A percentile compares a stretch with the other conserved stretches of the same genome.
Conservation (phyloP, 2,113 vertebrate species). For the Athene cunicularia region DNA sequence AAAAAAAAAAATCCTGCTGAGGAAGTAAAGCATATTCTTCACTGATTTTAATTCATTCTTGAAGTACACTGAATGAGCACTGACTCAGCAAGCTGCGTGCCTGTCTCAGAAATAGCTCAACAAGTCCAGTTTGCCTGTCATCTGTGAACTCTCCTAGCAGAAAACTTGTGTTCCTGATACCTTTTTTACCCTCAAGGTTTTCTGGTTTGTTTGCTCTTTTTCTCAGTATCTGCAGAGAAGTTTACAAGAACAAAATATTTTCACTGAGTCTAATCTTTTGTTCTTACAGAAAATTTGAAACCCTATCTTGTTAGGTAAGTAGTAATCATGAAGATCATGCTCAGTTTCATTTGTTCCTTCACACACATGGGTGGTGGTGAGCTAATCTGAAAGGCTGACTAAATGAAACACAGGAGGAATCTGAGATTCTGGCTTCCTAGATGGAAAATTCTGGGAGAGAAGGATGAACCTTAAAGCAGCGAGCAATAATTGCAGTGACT, state of each 20-base stretch:
- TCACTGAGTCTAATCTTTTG: not conserved
- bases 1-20: not conserved
- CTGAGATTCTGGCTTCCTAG: not conserved
- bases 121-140: not conserved
- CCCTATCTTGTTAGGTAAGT: not conserved
- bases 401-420: constrained; percentile 8
- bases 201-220: not conserved
- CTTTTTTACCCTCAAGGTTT: not conserved
- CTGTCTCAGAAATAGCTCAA: not conserved
- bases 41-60: not conserved
- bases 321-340: not conserved
- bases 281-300: constrained; percentile 14
- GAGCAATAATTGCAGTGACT: not conserved
- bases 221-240: not conserved
- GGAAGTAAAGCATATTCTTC: constrained; percentile 21
- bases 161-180: not conserved
- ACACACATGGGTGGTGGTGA: not conserved
- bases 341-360: not conserved
- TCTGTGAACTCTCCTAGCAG: not conserved
- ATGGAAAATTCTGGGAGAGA: constrained; percentile 21
- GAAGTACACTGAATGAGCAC: not conserved
- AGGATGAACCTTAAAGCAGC: not conserved
- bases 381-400: not conserved
- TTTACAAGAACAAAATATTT: constrained; percentile 5
- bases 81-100: constrained; percentile 30